phyloP scores from a whole-genome alignment of 2,113 vertebrate species.

The Nanorana parkeri region DNA sequence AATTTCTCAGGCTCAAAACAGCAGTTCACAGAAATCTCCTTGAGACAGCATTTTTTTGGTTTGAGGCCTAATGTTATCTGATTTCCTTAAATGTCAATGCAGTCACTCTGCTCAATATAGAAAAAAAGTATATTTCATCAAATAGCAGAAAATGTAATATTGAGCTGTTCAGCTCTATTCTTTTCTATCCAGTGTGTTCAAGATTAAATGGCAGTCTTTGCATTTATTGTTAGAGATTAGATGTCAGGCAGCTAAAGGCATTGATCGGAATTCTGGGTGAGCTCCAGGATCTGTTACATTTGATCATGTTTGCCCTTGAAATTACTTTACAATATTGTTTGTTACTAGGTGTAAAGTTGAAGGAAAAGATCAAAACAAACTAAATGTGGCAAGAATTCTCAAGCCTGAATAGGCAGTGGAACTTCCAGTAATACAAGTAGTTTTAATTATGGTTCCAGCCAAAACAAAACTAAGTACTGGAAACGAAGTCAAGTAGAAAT shows the following conservation, averaged over 20 bases:
- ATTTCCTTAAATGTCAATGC: conserved; percentile 25
- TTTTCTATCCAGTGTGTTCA: conserved; percentile 44
- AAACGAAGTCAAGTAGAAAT: no score
- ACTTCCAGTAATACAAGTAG: no score
- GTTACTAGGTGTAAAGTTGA: conserved; percentile 14
- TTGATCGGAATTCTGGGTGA: conserved; percentile 33
- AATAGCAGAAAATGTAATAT: conserved; percentile 37
- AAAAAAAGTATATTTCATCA: conserved; percentile 1
- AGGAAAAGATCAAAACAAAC: conserved; percentile 6
- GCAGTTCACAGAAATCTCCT: conserved; percentile 5
- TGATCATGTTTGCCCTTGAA: conserved; percentile 54
- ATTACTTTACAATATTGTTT: conserved; percentile 39
- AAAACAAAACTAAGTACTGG: no score
- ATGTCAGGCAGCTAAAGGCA: conserved; percentile 56
- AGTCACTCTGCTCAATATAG: background rate
- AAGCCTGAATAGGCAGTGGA: no score
- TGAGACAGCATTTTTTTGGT: conserved; percentile 33
- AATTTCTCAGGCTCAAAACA: conserved; percentile 6
- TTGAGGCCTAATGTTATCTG: conserved; percentile 35
- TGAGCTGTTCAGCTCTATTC: conserved; percentile 16
- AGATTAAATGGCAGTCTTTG: conserved; percentile 53
- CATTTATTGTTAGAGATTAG: conserved; percentile 50
- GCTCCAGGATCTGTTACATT: conserved; percentile 42
- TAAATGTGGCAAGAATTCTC: background rate
- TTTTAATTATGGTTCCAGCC: no score